Percentiles rank a stretch among this genome's conserved stretches.
phyloP scores from a whole-genome alignment of 2,888 invertebrate genomes.

The Leptinotarsa peninsularis region DNA sequence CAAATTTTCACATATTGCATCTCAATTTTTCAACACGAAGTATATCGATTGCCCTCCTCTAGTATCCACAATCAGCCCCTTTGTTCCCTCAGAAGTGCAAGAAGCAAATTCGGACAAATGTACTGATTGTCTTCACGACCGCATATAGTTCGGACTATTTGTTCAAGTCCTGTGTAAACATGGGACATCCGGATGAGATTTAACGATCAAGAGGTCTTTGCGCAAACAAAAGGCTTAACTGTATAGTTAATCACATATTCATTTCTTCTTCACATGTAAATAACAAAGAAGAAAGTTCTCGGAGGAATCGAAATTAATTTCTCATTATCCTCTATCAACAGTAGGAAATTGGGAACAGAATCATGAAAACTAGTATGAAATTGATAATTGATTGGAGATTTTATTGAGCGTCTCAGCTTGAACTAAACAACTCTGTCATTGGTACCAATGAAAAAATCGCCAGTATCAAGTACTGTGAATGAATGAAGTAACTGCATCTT shows the following conservation, averaged over 20 bases:
- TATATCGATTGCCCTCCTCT: background rate
- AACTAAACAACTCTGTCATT: too few species aligned
- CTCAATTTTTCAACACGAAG: background rate
- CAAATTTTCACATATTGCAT: too few species aligned
- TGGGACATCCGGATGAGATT: background rate
- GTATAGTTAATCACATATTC: background rate
- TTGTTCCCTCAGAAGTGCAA: background rate
- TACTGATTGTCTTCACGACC: constrained; percentile 10
- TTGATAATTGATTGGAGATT: too few species aligned
- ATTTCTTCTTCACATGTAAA: background rate
- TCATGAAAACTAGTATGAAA: too few species aligned
- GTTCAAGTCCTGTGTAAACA: constrained; percentile 11
- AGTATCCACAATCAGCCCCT: background rate
- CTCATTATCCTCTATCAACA: too few species aligned
- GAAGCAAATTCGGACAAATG: background rate
- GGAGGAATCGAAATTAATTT: too few species aligned
- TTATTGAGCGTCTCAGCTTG: too few species aligned
- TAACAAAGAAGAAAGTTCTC: too few species aligned
- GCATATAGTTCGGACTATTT: constrained; percentile 17
- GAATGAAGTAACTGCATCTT: too few species aligned
- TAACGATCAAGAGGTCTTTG: background rate
- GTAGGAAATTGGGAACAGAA: too few species aligned
- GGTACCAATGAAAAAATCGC: too few species aligned
- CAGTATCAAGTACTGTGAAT: too few species aligned
- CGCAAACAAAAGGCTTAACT: constrained; percentile 3